A percentile compares a stretch with the other conserved stretches of the same genome.
Conservation (phyloP, 2,113 vertebrate species). For the Amblyopsis rosae region DNA sequence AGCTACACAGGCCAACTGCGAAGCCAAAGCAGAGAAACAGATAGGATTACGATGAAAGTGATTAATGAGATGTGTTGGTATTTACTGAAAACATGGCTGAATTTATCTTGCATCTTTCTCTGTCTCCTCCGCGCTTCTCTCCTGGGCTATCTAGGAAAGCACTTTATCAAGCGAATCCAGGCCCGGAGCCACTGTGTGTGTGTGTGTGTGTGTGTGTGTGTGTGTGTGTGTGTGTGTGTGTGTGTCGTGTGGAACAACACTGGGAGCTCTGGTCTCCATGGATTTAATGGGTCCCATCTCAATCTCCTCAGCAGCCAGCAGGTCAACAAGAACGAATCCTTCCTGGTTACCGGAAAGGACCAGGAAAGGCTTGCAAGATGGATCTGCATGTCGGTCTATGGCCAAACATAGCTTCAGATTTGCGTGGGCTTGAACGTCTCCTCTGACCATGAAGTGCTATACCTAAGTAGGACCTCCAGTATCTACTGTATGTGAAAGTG, state of each 20-base stretch:
- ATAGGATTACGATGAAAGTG: background rate
- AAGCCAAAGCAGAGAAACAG: conserved; percentile 14
- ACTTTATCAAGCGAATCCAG: background rate
- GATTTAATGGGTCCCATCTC: conserved; percentile 2
- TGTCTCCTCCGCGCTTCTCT: conserved; percentile 3
- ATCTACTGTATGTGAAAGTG: too few relatives aligned
- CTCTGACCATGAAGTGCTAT: too few relatives aligned
- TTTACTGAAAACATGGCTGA: conserved; percentile 1
- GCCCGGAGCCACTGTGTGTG: conserved; percentile 7
- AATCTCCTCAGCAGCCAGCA: conserved; percentile 5
- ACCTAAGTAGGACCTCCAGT: too few relatives aligned
- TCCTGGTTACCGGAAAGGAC: background rate
- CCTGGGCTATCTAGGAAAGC: background rate
- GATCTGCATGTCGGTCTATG: too few relatives aligned
- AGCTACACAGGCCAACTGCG: conserved; percentile 1
- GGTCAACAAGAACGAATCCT: background rate
- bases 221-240: background rate
- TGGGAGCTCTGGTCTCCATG: conserved; percentile 7
- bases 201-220: background rate
- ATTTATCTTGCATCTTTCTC: background rate
- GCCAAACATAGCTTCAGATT: too few relatives aligned
- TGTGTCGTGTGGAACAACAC: background rate
- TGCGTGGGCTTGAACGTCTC: too few relatives aligned
- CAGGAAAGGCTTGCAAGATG: background rate
- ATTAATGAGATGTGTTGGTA: background rate